These are phyloP conservation scores for Merluccius polli DNA, from an alignment of 2,797 vertebrate species.

Conservation along the genomic window DNA sequence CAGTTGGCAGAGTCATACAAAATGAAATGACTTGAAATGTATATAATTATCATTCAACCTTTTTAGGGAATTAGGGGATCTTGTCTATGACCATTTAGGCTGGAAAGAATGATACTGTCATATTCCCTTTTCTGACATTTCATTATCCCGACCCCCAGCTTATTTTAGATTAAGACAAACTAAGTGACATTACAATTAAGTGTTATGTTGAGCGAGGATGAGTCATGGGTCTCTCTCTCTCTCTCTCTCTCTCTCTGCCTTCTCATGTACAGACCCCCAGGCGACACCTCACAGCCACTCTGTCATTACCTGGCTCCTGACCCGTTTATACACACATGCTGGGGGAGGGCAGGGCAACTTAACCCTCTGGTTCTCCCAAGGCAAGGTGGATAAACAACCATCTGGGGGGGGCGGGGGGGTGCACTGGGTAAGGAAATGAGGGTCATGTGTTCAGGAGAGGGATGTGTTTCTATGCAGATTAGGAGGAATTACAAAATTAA, in stretches of 20 bases:
- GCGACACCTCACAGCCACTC: slow-evolving; percentile 56
- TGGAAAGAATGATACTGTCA: not conserved
- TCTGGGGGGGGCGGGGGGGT: slow-evolving; percentile 11
- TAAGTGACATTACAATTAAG: no score
- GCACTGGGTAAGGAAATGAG: not conserved
- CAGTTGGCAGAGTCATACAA: no score
- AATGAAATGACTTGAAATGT: not conserved
- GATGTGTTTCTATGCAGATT: not conserved
- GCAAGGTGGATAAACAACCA: slow-evolving; percentile 57
- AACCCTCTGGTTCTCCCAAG: slow-evolving; percentile 46
- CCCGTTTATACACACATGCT: slow-evolving; percentile 61
- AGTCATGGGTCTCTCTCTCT: not conserved
- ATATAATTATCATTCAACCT: not conserved
- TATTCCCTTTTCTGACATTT: no score
- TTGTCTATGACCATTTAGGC: not conserved
- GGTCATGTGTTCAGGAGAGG: not conserved
- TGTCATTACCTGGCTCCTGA: slow-evolving; percentile 64
- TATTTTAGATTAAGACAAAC: no score
- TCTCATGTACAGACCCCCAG: slow-evolving; percentile 52
- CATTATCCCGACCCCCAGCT: no score
- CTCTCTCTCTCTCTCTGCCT: slow-evolving; percentile 17
- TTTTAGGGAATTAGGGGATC: not conserved
- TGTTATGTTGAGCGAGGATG: not conserved
- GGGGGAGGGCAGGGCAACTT: slow-evolving; percentile 66
- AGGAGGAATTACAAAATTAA: not conserved